These are phyloP conservation scores for Gobius niger DNA, from an alignment of 2,113 vertebrate species.

Conservation along the genomic window DNA sequence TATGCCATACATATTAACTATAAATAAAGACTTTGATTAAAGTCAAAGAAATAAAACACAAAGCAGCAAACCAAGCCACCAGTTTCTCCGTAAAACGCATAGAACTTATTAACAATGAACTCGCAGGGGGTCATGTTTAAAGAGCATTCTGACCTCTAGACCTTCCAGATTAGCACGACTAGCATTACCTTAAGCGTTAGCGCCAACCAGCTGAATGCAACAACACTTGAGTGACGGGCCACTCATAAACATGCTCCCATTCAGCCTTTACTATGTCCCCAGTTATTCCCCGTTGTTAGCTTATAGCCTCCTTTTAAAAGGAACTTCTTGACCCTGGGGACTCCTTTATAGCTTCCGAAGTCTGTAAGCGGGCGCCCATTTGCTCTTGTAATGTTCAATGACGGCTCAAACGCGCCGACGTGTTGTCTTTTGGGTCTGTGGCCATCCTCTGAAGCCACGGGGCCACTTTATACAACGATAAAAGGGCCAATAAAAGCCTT, in stretches of 20 bases:
- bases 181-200: neutral
- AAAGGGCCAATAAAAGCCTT: constrained; percentile 68
- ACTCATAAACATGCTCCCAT: neutral
- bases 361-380: constrained; percentile 50
- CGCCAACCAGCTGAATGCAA: neutral
- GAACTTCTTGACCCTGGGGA: constrained; percentile 21
- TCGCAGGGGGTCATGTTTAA: constrained; percentile 1
- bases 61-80: neutral
- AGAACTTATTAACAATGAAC: neutral
- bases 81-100: neutral
- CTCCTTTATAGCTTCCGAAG: constrained; percentile 51
- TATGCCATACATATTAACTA: too few species aligned
- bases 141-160: neutral
- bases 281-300: constrained; percentile 16
- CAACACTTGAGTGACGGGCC: neutral
- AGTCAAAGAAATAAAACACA: too few species aligned
- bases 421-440: constrained; percentile 55
- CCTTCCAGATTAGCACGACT: constrained; percentile 2
- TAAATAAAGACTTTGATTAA: too few species aligned
- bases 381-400: constrained; percentile 54
- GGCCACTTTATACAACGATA: constrained; percentile 72
- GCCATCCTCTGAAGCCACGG: constrained; percentile 62
- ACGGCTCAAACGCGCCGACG: constrained; percentile 57
- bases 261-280: constrained; percentile 8
- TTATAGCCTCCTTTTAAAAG: constrained; percentile 24